These are phyloP conservation scores for Acropora tenuis DNA, from an alignment of 64 coral and sea anemone species.

Conservation along the genomic window DNA sequence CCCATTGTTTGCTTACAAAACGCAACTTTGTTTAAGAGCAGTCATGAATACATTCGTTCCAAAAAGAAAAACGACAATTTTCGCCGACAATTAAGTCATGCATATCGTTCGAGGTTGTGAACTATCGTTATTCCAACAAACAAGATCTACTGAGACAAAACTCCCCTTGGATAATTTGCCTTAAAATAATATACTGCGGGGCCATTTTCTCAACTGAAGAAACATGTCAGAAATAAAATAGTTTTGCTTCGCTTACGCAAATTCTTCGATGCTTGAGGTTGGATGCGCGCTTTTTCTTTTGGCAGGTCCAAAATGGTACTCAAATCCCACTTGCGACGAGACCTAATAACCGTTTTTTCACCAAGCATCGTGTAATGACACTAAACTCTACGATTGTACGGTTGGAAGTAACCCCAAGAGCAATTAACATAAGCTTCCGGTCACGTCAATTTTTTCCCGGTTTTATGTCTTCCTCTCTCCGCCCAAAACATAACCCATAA, in stretches of 20 bases:
- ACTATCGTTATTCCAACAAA: neutral
- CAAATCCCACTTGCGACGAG: slow-evolving; percentile 29
- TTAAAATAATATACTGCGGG: neutral
- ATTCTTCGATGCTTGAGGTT: neutral
- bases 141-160: neutral
- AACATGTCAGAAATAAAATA: neutral
- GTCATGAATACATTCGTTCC: neutral
- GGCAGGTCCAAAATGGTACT: slow-evolving; percentile 19
- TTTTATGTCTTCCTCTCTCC: slow-evolving; percentile 13
- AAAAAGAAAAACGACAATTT: neutral
- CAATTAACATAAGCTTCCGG: neutral
- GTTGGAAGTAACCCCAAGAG: neutral
- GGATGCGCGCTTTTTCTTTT: slow-evolving; percentile 14
- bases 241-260: neutral
- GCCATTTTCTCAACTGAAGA: neutral
- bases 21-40: neutral
- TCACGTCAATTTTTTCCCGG: slow-evolving; percentile 7
- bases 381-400: neutral
- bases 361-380: neutral
- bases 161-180: neutral
- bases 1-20: neutral
- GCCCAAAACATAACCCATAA: slow-evolving; percentile 40
- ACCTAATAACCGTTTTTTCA: neutral
- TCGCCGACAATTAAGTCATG: too few relatives aligned
- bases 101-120: too few relatives aligned